Base-by-base conservation (phyloP, 1,140 invertebrate genomes). In the Orius insidiosus region DNA sequence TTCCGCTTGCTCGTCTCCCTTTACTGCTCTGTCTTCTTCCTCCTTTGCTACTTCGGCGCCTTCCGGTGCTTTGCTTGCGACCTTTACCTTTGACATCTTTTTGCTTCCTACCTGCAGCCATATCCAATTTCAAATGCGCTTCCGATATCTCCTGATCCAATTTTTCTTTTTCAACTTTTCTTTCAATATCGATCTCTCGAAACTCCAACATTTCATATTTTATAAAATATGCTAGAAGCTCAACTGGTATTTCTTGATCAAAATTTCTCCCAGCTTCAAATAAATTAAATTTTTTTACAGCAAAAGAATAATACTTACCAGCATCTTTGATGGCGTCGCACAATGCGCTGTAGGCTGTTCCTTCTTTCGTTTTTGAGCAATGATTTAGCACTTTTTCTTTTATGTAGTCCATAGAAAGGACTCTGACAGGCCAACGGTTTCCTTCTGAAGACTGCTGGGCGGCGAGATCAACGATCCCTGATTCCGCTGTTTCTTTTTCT, bases 351-450 rank as follows among this genome's bases (percentile, higher is more conserved):
- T 43, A 43, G 7, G 41, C 18, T 15, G 10, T n/a, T 18, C 41
- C 19, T 30, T 43, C 41, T 9, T 18, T 24, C 11, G 18, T 30
- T 43, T 43, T 43, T 5, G 9, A 8, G 24, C 41, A 43, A 16
- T 43, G 24, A 31, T 43, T 43, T 8, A 43, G 24, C 2, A 43
- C 41, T 16, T 30, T 43, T 30, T 43, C 41, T 43, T 31, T 43
- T 9, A 43, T 15, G 11, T n/a, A 11, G 11, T 43, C 41, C 41
- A 43, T 43, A 15, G 41, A 43, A 6, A 43, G 19, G 41, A 43
- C 18, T 31, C 14, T 18, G 14, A 43, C 41, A 31, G 41, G 41
- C 41, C 41, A 43, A 18, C 41, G 8, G 24, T 43, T 30, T 9
- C 41, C 41, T n/a, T 30, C 18, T 2, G 16, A 6, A 5, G 41